A percentile compares a stretch with the other conserved stretches of the same genome.
Evolutionary conservation across 2,888 invertebrate genomes (phyloP).

Genomic region (Hartigia nigra): DNA sequence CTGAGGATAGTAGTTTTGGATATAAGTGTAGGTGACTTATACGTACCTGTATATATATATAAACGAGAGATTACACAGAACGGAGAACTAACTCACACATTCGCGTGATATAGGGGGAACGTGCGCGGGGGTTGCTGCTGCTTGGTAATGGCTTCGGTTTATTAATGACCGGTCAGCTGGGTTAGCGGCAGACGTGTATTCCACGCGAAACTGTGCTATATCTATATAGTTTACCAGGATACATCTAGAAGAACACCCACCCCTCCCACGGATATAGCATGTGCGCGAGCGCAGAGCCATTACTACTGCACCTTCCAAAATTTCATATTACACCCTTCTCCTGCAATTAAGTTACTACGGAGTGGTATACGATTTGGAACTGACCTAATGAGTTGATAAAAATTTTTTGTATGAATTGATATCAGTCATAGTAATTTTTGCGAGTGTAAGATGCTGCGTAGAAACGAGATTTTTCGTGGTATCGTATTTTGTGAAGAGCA

Average conservation of each 20-base stretch:
- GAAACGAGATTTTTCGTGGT: neutral
- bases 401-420: neutral
- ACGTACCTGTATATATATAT: neutral
- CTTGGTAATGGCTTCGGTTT: slow-evolving; percentile 63
- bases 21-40: slow-evolving; percentile 16
- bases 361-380: neutral
- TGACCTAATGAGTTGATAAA: neutral
- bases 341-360: neutral
- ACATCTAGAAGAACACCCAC: slow-evolving; percentile 12
- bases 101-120: slow-evolving; percentile 11
- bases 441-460: neutral
- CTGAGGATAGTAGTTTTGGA: slow-evolving; percentile 60
- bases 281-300: neutral
- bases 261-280: neutral
- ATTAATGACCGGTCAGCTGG: slow-evolving; percentile 65
- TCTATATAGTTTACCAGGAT: slow-evolving; percentile 5
- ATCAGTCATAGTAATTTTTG: neutral
- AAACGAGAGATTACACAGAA: slow-evolving; percentile 15
- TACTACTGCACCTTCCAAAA: neutral
- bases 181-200: slow-evolving; percentile 52
- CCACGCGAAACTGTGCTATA: slow-evolving; percentile 42
- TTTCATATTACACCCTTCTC: neutral
- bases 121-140: slow-evolving; percentile 46
- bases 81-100: slow-evolving; percentile 27
- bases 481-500: neutral